Evolutionary conservation across 1,140 invertebrate genomes (phyloP).

Genomic region (Latrodectus geometricus): DNA sequence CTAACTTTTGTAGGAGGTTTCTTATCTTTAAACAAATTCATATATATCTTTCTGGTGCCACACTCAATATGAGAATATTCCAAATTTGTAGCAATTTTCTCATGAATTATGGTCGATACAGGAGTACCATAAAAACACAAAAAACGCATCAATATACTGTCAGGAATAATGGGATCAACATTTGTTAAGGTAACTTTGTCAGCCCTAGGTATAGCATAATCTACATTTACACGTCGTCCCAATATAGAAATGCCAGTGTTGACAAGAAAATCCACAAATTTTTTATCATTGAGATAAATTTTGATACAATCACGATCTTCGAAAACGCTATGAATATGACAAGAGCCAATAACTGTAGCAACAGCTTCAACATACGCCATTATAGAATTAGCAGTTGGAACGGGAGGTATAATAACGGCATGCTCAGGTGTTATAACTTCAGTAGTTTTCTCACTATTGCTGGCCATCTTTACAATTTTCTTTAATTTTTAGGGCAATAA

Average conservation of each 20-base stretch:
- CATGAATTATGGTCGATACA: constrained; percentile 15
- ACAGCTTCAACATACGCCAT: constrained; percentile 46
- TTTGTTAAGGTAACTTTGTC: constrained; percentile 29
- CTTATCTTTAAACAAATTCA: constrained; percentile 30
- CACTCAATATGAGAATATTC: constrained; percentile 49
- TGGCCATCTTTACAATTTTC: background rate
- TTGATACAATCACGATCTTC: constrained; percentile 18
- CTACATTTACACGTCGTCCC: constrained; percentile 23
- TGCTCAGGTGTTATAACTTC: constrained; percentile 34
- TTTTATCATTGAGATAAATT: constrained; percentile 33
- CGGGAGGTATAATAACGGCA: constrained; percentile 22
- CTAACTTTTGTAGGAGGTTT: constrained; percentile 21
- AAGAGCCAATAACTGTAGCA: constrained; percentile 31
- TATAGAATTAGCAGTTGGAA: constrained; percentile 4
- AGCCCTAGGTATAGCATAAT: constrained; percentile 37
- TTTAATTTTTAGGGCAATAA: too few relatives aligned
- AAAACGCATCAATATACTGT: constrained; percentile 11
- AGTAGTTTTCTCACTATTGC: background rate
- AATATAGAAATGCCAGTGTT: constrained; percentile 9
- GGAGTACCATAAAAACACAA: constrained; percentile 33
- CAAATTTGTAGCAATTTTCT: constrained; percentile 8
- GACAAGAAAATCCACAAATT: constrained; percentile 30
- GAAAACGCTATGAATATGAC: constrained; percentile 34
- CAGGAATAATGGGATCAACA: constrained; percentile 43
- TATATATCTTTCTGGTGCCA: constrained; percentile 32